These are phyloP conservation scores for Drosophila kambysellisi DNA, from an alignment of 2,888 invertebrate genomes.

Conservation along the genomic window DNA sequence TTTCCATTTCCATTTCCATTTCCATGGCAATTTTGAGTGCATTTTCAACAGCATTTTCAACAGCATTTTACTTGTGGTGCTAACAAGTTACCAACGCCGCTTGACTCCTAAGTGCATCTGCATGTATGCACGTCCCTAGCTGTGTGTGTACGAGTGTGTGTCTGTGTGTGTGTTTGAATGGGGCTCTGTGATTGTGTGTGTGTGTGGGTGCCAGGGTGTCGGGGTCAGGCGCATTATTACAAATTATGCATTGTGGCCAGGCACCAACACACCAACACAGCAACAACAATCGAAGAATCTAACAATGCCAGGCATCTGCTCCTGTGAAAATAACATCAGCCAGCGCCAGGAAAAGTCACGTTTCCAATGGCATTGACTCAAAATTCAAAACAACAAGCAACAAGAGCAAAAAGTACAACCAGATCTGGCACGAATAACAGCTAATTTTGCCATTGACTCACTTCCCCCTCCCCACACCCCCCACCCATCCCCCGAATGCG, in stretches of 20 bases:
- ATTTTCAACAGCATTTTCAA: constrained; percentile 61
- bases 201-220: constrained; percentile 29
- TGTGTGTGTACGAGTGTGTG: neutral
- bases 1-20: constrained; percentile 48
- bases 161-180: constrained; percentile 1
- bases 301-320: constrained; percentile 36
- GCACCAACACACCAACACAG: neutral
- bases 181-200: neutral
- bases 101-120: constrained; percentile 53
- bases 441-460: constrained; percentile 13
- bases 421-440: constrained; percentile 27
- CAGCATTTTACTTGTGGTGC: constrained; percentile 35
- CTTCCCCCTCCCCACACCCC: neutral
- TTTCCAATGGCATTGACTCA: constrained; percentile 33
- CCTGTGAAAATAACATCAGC: constrained; percentile 16
- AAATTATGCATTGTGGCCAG: constrained; percentile 62
- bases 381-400: constrained; percentile 27
- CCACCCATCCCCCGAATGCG: no score
- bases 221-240: constrained; percentile 68
- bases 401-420: constrained; percentile 3
- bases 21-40: constrained; percentile 50
- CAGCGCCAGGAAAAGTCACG: constrained; percentile 38
- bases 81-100: constrained; percentile 45
- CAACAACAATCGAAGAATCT: constrained; percentile 21
- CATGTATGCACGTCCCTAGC: constrained; percentile 25